A percentile compares a stretch with the other conserved stretches of the same genome.
phyloP scores from a whole-genome alignment of 2,113 vertebrate species.

The Capreolus pygargus region DNA sequence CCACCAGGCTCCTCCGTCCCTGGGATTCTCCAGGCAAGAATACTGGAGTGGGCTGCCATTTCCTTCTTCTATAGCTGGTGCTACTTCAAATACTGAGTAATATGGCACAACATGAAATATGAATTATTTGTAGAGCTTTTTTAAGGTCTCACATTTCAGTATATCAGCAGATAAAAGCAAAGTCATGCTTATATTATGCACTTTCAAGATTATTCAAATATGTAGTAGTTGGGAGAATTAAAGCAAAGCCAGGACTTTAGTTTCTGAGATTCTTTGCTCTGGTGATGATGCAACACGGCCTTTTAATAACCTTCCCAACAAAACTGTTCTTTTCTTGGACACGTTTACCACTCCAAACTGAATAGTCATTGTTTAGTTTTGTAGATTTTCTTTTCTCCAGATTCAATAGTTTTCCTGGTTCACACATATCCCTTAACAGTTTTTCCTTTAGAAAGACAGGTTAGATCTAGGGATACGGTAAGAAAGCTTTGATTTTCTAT shows the following conservation, averaged over 20 bases:
- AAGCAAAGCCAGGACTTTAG: neutral
- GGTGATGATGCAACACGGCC: neutral
- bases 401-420: neutral
- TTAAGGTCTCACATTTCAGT: no score
- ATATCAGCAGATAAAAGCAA: neutral
- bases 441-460: neutral
- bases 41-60: neutral
- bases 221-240: neutral
- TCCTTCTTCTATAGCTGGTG: neutral
- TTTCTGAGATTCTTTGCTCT: neutral
- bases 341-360: neutral
- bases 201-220: neutral
- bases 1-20: neutral
- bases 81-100: neutral
- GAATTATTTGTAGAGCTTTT: neutral
- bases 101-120: accelerated
- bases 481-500: neutral
- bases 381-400: neutral
- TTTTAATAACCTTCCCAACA: neutral
- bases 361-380: neutral
- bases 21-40: neutral
- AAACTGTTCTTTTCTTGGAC: neutral
- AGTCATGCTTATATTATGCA: neutral
- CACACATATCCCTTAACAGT: neutral
- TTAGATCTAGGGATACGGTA: no score